Base-by-base conservation (phyloP, 2,888 invertebrate species). In the Agrypnus murinus region DNA sequence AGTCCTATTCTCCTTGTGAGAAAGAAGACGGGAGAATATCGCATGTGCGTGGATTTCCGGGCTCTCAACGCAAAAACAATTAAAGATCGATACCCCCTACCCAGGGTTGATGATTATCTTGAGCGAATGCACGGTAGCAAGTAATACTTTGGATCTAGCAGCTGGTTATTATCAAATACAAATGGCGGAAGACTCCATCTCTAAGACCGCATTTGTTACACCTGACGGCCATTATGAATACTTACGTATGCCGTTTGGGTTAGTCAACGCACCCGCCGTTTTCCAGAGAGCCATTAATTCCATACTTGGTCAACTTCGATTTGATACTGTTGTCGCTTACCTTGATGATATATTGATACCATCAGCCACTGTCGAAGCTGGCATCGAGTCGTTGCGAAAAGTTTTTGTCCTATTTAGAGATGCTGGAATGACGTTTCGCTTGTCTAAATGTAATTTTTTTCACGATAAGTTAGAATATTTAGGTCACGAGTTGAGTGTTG, bases 201-300 rank as follows among this genome's bases (percentile, higher is more conserved):
- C 81, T 5, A 80, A 79, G 34, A 83, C 81, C 0, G 82, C 79
- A 0, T 80, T 81, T 50, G 75, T 77, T 0, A 82, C 80, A 2
- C 78, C 77, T 0, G 79, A 81, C 36, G 80, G 80, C 3, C 34
- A 53, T 32, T 53, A 15, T 8, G 34, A 53, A 32, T 53, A 32
- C 32, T 12, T 53, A 25, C 0, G 34, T 0, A 53, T 53, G 53
- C 53, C 34, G 3, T 53, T 53, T 10, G 53, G 53, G 6, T 9
- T 53, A 5, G 14, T 9, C 34, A 53, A 53, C 14, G 53, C 53
- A 0, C 34, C 53, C 7, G 34, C 34, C 0, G 34, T 34, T n/a
- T 53, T 53, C 53, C 53, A 53, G 8, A 2, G 2, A n/a, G 12
- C 32, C 12, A 34, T 53, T 1, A 53, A 31, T 32, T 14, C 12